Percentiles rank a stretch among this genome's conserved stretches.
These are phyloP conservation scores for Scolopax rusticola DNA, from an alignment of 2,797 vertebrate genomes.

Conservation along the genomic window DNA sequence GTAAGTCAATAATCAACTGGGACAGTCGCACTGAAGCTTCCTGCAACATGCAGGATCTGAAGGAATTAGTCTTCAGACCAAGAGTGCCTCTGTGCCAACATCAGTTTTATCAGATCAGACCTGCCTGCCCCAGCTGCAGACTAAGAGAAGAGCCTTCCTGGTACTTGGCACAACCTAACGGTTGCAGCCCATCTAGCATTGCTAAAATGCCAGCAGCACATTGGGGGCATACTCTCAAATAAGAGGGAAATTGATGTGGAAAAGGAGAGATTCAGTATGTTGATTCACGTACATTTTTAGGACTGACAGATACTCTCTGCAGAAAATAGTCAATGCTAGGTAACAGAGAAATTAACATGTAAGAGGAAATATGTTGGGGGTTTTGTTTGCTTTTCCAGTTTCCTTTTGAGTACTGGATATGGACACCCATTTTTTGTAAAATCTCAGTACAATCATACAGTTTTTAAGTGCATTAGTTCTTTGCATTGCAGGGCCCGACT, in stretches of 20 bases:
- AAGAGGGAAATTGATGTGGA: background rate
- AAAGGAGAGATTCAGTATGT: conserved; percentile 19
- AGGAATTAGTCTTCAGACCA: conserved; percentile 69
- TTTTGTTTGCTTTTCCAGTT: background rate
- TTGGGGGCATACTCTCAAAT: background rate
- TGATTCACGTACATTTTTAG: conserved; percentile 6
- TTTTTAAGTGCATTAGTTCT: background rate
- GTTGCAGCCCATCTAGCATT: background rate
- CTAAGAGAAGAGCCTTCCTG: background rate
- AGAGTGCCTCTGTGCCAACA: conserved; percentile 69
- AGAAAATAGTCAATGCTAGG: background rate
- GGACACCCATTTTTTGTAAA: background rate
- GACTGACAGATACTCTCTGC: background rate
- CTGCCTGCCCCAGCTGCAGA: conserved; percentile 23
- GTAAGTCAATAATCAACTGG: background rate
- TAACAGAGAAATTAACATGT: background rate
- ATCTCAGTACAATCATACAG: background rate
- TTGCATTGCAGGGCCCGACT: background rate
- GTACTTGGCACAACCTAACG: background rate
- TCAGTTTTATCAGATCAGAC: conserved; percentile 82
- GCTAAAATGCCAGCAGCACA: conserved; percentile 9
- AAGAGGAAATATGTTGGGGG: background rate
- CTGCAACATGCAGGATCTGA: background rate
- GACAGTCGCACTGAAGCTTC: background rate
- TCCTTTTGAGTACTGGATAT: background rate